Evolutionary conservation across 2,888 invertebrate genomes (phyloP).

Genomic region (Epicampocera succincta): DNA sequence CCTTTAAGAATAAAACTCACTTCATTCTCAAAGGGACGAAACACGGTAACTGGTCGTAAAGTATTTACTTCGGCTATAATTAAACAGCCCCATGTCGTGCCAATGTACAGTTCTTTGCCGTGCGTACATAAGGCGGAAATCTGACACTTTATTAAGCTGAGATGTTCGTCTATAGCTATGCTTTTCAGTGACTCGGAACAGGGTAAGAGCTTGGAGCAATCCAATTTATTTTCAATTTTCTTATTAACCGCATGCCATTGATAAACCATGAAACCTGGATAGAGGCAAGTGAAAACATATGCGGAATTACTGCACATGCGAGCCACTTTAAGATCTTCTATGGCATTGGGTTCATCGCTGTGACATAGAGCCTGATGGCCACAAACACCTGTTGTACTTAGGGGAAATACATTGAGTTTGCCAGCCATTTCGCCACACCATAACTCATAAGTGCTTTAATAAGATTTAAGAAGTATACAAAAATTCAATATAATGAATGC

Average conservation of each 20-base stretch:
- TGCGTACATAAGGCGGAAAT: slow-evolving; percentile 84
- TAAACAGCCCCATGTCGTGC: slow-evolving; percentile 97
- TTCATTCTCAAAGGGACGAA: slow-evolving; percentile 94
- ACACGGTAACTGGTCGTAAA: slow-evolving; percentile 94
- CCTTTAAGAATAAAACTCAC: slow-evolving; percentile 80
- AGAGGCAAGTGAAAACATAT: slow-evolving; percentile 90
- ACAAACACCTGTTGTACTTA: slow-evolving; percentile 87
- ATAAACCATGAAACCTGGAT: slow-evolving; percentile 93
- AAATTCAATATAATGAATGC: not conserved
- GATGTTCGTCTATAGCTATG: slow-evolving; percentile 93
- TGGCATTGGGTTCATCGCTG: slow-evolving; percentile 81
- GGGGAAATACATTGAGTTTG: slow-evolving; percentile 89
- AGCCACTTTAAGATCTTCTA: slow-evolving; percentile 84
- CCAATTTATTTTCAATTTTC: slow-evolving; percentile 88
- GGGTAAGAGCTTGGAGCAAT: slow-evolving; percentile 95
- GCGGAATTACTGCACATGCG: slow-evolving; percentile 86
- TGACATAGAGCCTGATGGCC: slow-evolving; percentile 88
- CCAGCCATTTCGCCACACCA: slow-evolving; percentile 95
- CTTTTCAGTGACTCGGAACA: slow-evolving; percentile 96
- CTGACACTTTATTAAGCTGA: slow-evolving; percentile 89
- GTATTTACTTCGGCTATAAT: slow-evolving; percentile 92
- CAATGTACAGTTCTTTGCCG: slow-evolving; percentile 90
- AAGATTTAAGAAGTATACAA: not conserved
- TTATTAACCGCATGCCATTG: slow-evolving; percentile 90
- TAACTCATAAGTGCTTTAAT: slow-evolving; percentile 85